Evolutionary conservation across 2,888 invertebrate species (phyloP).

Genomic region (Girardia tigrina): DNA sequence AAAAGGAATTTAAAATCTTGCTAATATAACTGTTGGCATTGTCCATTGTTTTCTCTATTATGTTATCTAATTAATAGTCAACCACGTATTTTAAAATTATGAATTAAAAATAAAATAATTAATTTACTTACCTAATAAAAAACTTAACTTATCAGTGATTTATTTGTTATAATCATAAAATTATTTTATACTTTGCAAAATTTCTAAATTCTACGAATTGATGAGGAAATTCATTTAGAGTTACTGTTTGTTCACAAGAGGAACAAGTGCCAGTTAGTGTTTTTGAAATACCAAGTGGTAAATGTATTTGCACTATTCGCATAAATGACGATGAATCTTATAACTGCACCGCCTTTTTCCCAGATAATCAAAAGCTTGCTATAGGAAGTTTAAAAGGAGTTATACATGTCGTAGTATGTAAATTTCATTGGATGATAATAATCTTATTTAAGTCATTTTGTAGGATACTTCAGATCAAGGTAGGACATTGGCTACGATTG

Average conservation of each 20-base stretch:
- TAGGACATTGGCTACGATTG: slow-evolving; percentile 13
- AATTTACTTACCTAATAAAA: too few species aligned
- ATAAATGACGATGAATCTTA: slow-evolving; percentile 34
- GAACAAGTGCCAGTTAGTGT: slow-evolving; percentile 28
- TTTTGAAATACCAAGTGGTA: slow-evolving; percentile 26
- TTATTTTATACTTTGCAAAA: too few species aligned
- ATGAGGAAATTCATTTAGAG: too few species aligned
- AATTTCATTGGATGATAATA: neutral
- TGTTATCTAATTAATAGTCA: too few species aligned
- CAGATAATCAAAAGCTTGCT: slow-evolving; percentile 30
- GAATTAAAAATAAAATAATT: too few species aligned
- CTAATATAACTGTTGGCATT: too few species aligned
- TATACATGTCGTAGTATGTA: slow-evolving; percentile 30
- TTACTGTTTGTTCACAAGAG: slow-evolving; percentile 32
- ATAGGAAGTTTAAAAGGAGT: slow-evolving; percentile 34
- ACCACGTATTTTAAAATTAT: too few species aligned
- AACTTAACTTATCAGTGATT: too few species aligned
- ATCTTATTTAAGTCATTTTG: neutral
- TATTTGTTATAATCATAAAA: too few species aligned
- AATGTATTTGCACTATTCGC: slow-evolving; percentile 25
- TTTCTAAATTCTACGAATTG: too few species aligned
- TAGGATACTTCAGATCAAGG: slow-evolving; percentile 21
- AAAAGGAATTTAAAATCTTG: too few species aligned
- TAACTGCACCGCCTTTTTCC: slow-evolving; percentile 29
- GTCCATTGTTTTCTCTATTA: too few species aligned